Conservation (phyloP, 2,797 vertebrate species). For the Microctenopoma stevenorrisi region DNA sequence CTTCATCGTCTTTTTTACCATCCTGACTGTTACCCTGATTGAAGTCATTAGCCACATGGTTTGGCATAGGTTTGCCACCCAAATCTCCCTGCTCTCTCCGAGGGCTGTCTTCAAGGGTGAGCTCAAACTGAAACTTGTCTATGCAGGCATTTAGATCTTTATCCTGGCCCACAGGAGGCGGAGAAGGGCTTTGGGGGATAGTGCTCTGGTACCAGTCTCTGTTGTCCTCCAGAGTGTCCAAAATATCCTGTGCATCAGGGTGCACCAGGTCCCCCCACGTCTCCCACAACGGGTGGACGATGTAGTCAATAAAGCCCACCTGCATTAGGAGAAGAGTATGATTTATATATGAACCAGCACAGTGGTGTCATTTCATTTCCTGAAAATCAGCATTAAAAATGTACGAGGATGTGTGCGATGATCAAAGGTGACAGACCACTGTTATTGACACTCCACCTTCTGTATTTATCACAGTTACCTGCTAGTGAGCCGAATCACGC, state of each 20-base stretch:
- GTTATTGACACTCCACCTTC: slow-evolving; percentile 48
- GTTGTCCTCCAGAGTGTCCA: slow-evolving; percentile 94
- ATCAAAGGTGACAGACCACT: slow-evolving; percentile 60
- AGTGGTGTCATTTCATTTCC: slow-evolving; percentile 47
- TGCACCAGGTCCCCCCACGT: slow-evolving; percentile 95
- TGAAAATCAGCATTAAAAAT: slow-evolving; percentile 69
- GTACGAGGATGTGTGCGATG: slow-evolving; percentile 58
- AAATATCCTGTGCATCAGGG: slow-evolving; percentile 93
- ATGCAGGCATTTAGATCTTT: slow-evolving; percentile 82
- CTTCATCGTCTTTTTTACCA: slow-evolving; percentile 66
- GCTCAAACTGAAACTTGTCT: slow-evolving; percentile 91
- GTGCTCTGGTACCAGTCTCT: slow-evolving; percentile 95
- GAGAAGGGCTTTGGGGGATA: slow-evolving; percentile 91
- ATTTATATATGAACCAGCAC: slow-evolving; percentile 28
- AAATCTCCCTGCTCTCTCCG: slow-evolving; percentile 64
- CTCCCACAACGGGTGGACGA: slow-evolving; percentile 95
- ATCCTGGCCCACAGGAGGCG: slow-evolving; percentile 84
- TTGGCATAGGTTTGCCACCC: slow-evolving; percentile 59
- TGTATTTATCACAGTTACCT: slow-evolving; percentile 36
- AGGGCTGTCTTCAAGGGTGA: slow-evolving; percentile 84
- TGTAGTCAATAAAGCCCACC: slow-evolving; percentile 97
- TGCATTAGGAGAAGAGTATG: slow-evolving; percentile 54
- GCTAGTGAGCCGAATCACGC: slow-evolving; percentile 20
- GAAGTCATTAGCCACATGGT: slow-evolving; percentile 73
- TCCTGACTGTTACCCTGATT: slow-evolving; percentile 54